Base-by-base conservation (phyloP, 2,888 invertebrate genomes). In the Drosophila hamatofila region DNA sequence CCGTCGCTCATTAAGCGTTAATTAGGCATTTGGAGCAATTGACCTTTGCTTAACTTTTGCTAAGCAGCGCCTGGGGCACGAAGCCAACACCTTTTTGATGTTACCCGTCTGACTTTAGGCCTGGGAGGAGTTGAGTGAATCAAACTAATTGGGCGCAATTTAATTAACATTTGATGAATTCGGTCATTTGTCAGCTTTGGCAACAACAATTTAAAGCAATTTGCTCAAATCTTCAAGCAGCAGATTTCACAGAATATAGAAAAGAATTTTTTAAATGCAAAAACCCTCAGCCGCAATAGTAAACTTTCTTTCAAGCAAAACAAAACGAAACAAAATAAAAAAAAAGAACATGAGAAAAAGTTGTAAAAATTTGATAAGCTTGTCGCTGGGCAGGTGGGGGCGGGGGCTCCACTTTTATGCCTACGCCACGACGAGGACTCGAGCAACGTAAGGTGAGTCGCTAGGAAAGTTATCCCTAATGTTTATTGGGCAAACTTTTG, bases 401-500 rank as follows among this genome's bases (percentile, higher is more conserved):
- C 14, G 52, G 62, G 71, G 60, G 64, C 61, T 51, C 1, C 72
- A 23, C 3, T 68, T 69, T 56, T 79, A 75, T 78, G 78, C 72
- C 75, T 75, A 78, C 60, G 3, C 21, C 33, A 12, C 25, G 42
- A 16, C 5, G 55, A 21, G 51, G 27, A 70, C 64, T 64, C 78
- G 57, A 74, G 67, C 64, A 73, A 66, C 72, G 60, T 58, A 71
- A 87, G 81, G 79, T 88, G 75, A 82, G 79, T 66, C 66, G 75
- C 67, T 25, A 66, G 71, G 60, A 84, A 80, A 86, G 81, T 83
- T 85, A 66, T 82, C 75, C 85, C 80, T 87, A 84, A 88, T 85
- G 85, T 88, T 86, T 88, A 86, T 85, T 86, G 85, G 85, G 41
- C 65, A 88, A 85, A 86, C 81, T 86, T 84, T 87, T 87, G 72